Percentiles rank a stretch among this genome's conserved stretches.
Conservation (phyloP, 2,113 vertebrate species). For the Phrynocephalus versicolor region DNA sequence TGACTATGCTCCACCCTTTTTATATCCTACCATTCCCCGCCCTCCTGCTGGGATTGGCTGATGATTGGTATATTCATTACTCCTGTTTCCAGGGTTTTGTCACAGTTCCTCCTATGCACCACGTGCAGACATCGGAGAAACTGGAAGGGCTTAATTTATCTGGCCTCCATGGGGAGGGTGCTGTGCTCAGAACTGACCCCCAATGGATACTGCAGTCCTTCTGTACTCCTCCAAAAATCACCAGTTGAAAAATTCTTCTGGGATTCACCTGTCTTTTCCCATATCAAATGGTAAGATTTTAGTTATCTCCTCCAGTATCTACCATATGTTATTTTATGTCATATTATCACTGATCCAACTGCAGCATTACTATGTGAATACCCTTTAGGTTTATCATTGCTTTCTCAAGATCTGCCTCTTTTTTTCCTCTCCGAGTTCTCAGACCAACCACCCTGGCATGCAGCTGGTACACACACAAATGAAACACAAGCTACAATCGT, state of each 20-base stretch:
- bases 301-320: not conserved
- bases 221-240: not conserved
- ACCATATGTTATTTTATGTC: not conserved
- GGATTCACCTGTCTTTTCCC: not conserved
- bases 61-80: too few relatives aligned
- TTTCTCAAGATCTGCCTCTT: constrained; percentile 26
- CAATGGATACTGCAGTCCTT: too few relatives aligned
- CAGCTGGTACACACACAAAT: constrained; percentile 43
- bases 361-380: too few relatives aligned
- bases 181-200: too few relatives aligned
- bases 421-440: not conserved
- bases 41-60: too few relatives aligned
- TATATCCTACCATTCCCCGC: too few relatives aligned
- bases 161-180: too few relatives aligned
- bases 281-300: not conserved
- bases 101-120: too few relatives aligned
- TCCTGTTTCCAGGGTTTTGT: too few relatives aligned
- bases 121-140: too few relatives aligned
- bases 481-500: constrained; percentile 49
- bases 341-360: not conserved
- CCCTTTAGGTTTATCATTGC: constrained; percentile 24
- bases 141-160: too few relatives aligned
- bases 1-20: too few relatives aligned
- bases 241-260: not conserved
- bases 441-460: not conserved